Evolutionary conservation across 2,888 invertebrate species (phyloP).

Genomic region (Agrotis exclamationis): DNA sequence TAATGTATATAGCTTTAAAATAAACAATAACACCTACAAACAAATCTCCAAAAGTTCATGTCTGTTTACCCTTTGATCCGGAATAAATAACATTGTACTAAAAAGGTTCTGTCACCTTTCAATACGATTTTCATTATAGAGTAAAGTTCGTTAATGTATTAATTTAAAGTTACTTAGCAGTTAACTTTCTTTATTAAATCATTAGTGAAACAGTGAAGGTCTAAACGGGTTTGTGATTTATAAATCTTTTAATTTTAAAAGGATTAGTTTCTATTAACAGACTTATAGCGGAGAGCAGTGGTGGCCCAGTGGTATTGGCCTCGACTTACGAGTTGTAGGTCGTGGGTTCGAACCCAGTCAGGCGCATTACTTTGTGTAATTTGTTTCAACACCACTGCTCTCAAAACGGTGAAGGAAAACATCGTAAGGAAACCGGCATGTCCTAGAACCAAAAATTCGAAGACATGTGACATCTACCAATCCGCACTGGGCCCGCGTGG

Average conservation of each 20-base stretch:
- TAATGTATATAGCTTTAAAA: no score
- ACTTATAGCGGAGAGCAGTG: no score
- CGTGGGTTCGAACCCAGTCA: no score
- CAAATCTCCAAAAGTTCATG: slow-evolving; percentile 1
- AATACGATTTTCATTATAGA: slow-evolving; percentile 30
- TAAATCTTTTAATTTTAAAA: not conserved
- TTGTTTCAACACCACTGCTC: no score
- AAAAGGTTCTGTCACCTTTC: slow-evolving; percentile 18
- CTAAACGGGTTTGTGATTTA: not conserved
- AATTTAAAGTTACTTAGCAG: slow-evolving; percentile 20
- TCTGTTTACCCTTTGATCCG: slow-evolving; percentile 26
- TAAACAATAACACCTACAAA: not conserved
- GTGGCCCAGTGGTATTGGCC: no score
- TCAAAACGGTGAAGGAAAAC: no score
- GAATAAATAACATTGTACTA: not conserved
- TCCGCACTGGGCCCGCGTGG: no score
- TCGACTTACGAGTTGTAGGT: no score
- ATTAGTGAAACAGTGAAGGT: not conserved
- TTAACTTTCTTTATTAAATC: slow-evolving; percentile 3
- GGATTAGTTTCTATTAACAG: slow-evolving; percentile 10
- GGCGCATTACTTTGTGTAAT: no score
- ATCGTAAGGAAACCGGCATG: no score
- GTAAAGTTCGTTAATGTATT: slow-evolving; percentile 21
- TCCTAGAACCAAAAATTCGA: no score
- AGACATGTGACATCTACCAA: no score